Base-by-base conservation (phyloP, 2,113 vertebrate genomes). In the Xenopus tropicalis region DNA sequence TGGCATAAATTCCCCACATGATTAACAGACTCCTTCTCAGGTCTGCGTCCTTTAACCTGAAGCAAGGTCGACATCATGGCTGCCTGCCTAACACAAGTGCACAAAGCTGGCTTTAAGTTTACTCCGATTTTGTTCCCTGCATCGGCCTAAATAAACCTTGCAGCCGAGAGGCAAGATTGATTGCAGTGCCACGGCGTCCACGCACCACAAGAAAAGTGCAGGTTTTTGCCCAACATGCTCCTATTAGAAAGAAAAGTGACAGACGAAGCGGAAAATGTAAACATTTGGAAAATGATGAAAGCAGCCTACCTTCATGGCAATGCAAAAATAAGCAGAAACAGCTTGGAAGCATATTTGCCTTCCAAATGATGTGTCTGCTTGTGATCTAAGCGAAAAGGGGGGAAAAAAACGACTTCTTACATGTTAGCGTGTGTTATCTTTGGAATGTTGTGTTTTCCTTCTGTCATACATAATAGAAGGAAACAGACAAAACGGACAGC, bases 21-120 rank as follows among this genome's bases (percentile, higher is more conserved):
- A 91, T 91, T 87, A 91, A 93, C 88, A 89, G 84, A 89, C 87
- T 89, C 85, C 87, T 88, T 81, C 80, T 85, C 83, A 83, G 86
- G 86, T 88, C 83, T 79, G 80, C 78, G 88, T 91, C 91, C 90
- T 92, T 90, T 91, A 89, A 92, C 90, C 90, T 81, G 83, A 82
- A 82, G 81, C 90, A 92, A 93, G 90, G 92, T 91, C 89, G 83
- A 72, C 82, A 84, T 72, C 79, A 82, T 70, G 87, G 86, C 88
- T 82, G 85, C 85, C 84, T 58, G 42, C 80, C 82, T 84, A 78
- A 86, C 82, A 85, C 29, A 72, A 81, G 72, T 0, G 17, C 66
- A 46, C 1, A 0, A 69, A 37, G 37, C 83, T 46, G 68, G 4
- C n/a, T 72, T 70, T 70, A 64, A 70, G 56, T 69, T 74, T 78